These are phyloP conservation scores for Elanus axillaris DNA, from an alignment of 2,113 vertebrate genomes.

Conservation along the genomic window DNA sequence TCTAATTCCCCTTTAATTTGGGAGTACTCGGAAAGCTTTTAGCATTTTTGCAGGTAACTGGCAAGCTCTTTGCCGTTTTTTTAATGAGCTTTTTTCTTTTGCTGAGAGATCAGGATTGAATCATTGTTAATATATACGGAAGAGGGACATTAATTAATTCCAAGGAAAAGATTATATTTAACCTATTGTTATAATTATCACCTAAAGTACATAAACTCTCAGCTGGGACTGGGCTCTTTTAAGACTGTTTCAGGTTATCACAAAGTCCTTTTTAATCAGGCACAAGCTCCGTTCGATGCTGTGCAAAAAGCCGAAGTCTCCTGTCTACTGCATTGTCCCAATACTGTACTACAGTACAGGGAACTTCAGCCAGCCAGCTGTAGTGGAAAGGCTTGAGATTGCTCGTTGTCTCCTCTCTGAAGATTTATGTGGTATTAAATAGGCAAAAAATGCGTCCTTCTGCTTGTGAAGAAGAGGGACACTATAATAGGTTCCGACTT, in stretches of 20 bases:
- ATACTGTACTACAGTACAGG: neutral
- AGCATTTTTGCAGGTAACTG: neutral
- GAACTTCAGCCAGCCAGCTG: neutral
- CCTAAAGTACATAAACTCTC: neutral
- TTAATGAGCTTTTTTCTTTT: neutral
- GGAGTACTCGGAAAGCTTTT: neutral
- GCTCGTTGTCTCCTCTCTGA: neutral
- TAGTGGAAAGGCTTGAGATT: neutral
- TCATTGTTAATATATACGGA: neutral
- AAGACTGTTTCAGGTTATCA: neutral
- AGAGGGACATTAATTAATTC: slow-evolving; percentile 3
- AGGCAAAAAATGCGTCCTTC: neutral
- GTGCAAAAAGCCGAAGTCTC: neutral
- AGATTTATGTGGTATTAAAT: slow-evolving; percentile 24
- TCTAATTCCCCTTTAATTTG: slow-evolving; percentile 24
- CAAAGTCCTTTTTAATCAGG: neutral
- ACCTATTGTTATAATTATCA: neutral
- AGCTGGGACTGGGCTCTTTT: neutral
- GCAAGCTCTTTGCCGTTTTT: neutral
- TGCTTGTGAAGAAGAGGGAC: slow-evolving; percentile 12
- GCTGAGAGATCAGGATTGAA: neutral
- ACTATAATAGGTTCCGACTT: slow-evolving; percentile 40
- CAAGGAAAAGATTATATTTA: neutral
- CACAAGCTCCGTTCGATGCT: neutral
- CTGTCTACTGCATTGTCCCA: neutral